Evolutionary conservation across 1,140 invertebrate species (phyloP), one percentile per base, ranked within the genome.

Genomic region (Harpegnathos saltator): DNA sequence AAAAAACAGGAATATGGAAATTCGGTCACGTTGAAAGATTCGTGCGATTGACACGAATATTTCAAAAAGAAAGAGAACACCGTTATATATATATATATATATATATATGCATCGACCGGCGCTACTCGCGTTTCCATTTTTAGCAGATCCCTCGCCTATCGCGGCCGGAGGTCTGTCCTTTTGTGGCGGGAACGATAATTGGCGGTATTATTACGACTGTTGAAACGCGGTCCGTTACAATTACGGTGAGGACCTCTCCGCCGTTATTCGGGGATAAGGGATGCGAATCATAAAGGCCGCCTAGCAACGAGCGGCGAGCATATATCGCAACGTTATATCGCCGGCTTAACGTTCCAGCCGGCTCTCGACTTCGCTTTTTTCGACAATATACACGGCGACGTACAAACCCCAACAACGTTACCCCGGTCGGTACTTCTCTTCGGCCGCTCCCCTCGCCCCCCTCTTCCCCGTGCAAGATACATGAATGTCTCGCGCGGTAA

Each of bases 301-400:
- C 85, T 86, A 83, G 54, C 84, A 82, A 88, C 85, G 74, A 88
- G 82, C 88, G 33, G 29, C 73, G 50, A 50, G 9, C 14, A 52
- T 52, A 50, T 22, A 74, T 9, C 68, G 83, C 78, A 86, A 86
- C 82, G 86, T 90, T 44, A 89, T 90, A 89, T 89, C 89, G 80
- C 82, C 84, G 62, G 71, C 85, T 90, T 90, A 85, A 87, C 84
- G 84, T 85, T 19, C 22, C 50, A 63, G 3, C 54, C 19, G 17
- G 9, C 62, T 33, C 82, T 29, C n/a, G 50, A 17, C 17, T 14
- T 56, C 19, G 11, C 26, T 73, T 73, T 15, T 33, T 29, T 33
- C 61, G 1, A 22, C 66, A 29, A 22, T 44, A 44, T 44, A 44
- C 38, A 44, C 33, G 19, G 11, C 0, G 15, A n/a, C 17, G 54